A percentile compares a stretch with the other conserved stretches of the same genome.
Evolutionary conservation across 2,113 vertebrate species (phyloP).

Genomic region (Gnathonemus echidnorhynchus): DNA sequence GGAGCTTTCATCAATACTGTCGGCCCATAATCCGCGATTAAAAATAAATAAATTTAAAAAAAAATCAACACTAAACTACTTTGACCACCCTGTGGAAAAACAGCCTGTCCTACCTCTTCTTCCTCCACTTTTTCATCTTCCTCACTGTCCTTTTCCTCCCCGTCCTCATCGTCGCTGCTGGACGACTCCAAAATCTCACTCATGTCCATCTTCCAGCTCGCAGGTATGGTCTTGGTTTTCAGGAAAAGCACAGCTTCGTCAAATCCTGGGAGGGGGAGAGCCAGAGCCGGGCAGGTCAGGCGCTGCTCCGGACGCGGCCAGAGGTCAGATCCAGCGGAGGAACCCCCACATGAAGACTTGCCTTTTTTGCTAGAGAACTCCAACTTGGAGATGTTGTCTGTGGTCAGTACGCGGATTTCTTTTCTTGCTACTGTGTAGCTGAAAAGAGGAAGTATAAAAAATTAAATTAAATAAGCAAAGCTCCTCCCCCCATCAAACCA

Average conservation of each 20-base stretch:
- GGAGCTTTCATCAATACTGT: not conserved
- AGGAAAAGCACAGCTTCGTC: conserved; percentile 73
- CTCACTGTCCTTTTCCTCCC: conserved; percentile 66
- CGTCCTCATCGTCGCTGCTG: conserved; percentile 84
- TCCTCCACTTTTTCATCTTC: conserved; percentile 67
- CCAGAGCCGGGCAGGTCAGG: not conserved
- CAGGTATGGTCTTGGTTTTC: conserved; percentile 65
- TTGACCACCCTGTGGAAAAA: not conserved
- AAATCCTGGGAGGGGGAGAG: conserved; percentile 61
- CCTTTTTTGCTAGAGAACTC: conserved; percentile 74
- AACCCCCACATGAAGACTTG: conserved; percentile 42
- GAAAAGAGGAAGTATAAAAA: conserved; percentile 25
- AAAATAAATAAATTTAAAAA: not conserved
- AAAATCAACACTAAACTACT: not conserved
- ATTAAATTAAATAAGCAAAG: not conserved
- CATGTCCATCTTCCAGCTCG: conserved; percentile 93
- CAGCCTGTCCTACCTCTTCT: conserved; percentile 49
- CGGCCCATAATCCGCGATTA: not conserved
- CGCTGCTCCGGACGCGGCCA: not conserved
- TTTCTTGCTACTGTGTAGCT: conserved; percentile 81
- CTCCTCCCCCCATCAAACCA: not conserved
- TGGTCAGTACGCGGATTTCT: conserved; percentile 71
- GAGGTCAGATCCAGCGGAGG: not conserved
- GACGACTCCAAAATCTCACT: conserved; percentile 94
- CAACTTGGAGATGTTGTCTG: conserved; percentile 59